Evolutionary conservation across 2,113 vertebrate species (phyloP).

Genomic region (Picathartes gymnocephalus): DNA sequence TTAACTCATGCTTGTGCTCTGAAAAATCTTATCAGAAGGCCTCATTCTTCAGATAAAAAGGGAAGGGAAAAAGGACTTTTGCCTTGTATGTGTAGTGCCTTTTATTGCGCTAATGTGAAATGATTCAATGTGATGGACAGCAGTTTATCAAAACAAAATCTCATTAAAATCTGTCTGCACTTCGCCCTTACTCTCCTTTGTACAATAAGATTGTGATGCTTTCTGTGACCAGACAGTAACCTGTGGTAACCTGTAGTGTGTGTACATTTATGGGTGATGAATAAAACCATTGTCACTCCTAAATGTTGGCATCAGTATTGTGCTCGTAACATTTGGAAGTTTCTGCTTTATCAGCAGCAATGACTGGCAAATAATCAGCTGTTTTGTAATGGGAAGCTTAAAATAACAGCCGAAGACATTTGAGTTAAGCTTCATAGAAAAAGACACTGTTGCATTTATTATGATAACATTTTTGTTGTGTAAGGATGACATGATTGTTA

Average conservation of each 20-base stretch:
- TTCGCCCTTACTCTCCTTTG: slow-evolving; percentile 60
- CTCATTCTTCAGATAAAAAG: neutral
- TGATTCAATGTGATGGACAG: slow-evolving; percentile 67
- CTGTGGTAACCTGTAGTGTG: slow-evolving; percentile 62
- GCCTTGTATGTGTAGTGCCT: neutral
- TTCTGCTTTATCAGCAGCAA: slow-evolving; percentile 72
- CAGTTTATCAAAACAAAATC: slow-evolving; percentile 76
- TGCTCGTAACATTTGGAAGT: slow-evolving; percentile 60
- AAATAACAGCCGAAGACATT: slow-evolving; percentile 50
- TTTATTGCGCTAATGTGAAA: slow-evolving; percentile 60
- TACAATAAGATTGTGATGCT: slow-evolving; percentile 31
- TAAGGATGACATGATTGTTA: slow-evolving; percentile 44
- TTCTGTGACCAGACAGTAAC: slow-evolving; percentile 46
- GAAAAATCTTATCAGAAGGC: neutral
- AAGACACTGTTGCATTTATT: slow-evolving; percentile 52
- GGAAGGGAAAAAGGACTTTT: slow-evolving; percentile 27
- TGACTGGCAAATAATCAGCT: slow-evolving; percentile 55
- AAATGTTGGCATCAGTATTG: slow-evolving; percentile 53
- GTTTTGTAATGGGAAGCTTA: slow-evolving; percentile 45
- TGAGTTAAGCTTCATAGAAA: slow-evolving; percentile 46
- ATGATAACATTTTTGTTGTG: slow-evolving; percentile 48
- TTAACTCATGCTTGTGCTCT: neutral
- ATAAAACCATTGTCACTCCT: slow-evolving; percentile 70
- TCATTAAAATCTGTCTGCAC: slow-evolving; percentile 69
- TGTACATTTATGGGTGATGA: slow-evolving; percentile 45